Percentiles rank a stretch among this genome's conserved stretches.
These are phyloP conservation scores for Parasteatoda lunata DNA, from an alignment of 2,888 invertebrate genomes.

Conservation along the genomic window DNA sequence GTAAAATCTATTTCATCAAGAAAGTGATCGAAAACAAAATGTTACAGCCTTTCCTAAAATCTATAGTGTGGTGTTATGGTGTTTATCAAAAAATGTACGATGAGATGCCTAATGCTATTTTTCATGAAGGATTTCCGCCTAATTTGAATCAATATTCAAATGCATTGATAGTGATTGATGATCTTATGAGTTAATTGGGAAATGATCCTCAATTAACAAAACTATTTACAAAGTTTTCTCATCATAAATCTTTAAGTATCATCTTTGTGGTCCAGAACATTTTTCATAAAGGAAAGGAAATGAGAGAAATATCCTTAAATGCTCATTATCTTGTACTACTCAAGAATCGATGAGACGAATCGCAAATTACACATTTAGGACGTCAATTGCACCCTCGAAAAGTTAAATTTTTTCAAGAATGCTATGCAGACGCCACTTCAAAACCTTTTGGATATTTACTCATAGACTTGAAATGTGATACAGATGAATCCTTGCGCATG, in stretches of 20 bases:
- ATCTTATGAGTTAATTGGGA: constrained; percentile 28
- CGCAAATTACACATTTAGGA: constrained; percentile 27
- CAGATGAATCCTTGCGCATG: not conserved
- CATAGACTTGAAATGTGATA: not conserved
- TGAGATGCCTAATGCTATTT: not conserved
- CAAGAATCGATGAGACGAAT: constrained; percentile 38
- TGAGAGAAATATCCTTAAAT: constrained; percentile 49
- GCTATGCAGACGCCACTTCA: constrained; percentile 29
- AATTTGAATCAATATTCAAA: constrained; percentile 3
- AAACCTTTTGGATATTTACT: not conserved
- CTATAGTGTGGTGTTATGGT: constrained; percentile 31
- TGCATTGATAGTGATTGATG: constrained; percentile 32
- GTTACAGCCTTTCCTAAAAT: no score
- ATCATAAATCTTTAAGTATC: constrained; percentile 30
- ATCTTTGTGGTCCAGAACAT: constrained; percentile 41
- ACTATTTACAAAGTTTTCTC: constrained; percentile 42
- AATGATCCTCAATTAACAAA: constrained; percentile 25
- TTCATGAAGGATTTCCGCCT: not conserved
- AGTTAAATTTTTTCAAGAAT: constrained; percentile 15
- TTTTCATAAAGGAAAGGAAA: constrained; percentile 11
- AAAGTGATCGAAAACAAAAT: constrained; percentile 13
- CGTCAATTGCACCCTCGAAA: constrained; percentile 20
- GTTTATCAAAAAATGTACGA: constrained; percentile 26
- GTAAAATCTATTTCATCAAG: constrained; percentile 34
- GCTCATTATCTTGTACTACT: constrained; percentile 35